A percentile compares a stretch with the other conserved stretches of the same genome.
phyloP scores from a whole-genome alignment of 1,140 invertebrate genomes.

The Diachasma alloeum region DNA sequence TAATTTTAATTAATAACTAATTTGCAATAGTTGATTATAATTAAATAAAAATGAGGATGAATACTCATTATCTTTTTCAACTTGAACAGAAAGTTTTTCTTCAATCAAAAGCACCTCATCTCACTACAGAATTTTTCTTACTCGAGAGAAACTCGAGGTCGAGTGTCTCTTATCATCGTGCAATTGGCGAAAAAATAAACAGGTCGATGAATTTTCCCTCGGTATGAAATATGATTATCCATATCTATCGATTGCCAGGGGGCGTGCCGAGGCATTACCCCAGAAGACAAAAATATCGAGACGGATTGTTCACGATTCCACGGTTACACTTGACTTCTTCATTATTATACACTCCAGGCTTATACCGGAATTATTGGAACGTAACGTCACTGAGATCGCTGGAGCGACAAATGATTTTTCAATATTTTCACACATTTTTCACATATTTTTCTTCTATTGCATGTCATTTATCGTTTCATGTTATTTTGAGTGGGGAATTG shows the following conservation, averaged over 20 bases:
- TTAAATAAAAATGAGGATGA: no score
- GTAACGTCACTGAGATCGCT: conserved; percentile 1
- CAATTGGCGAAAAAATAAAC: neutral
- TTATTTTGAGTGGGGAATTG: no score
- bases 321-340: neutral
- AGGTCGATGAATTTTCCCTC: neutral
- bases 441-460: no score
- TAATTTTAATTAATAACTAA: no score
- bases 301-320: neutral
- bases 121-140: neutral
- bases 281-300: conserved; percentile 11
- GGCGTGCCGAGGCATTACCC: neutral
- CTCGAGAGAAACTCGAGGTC: neutral
- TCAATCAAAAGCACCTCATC: neutral
- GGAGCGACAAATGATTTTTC: conserved; percentile 3
- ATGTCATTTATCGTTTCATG: no score
- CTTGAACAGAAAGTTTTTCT: no score
- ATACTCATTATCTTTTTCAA: no score
- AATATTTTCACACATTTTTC: neutral
- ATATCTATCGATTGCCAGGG: neutral
- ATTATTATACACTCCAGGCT: neutral
- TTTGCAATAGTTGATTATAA: no score
- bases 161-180: neutral
- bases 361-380: conserved; percentile 14
- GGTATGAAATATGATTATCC: neutral